Evolutionary conservation across 2,888 invertebrate species (phyloP).

Genomic region (Troides helena): DNA sequence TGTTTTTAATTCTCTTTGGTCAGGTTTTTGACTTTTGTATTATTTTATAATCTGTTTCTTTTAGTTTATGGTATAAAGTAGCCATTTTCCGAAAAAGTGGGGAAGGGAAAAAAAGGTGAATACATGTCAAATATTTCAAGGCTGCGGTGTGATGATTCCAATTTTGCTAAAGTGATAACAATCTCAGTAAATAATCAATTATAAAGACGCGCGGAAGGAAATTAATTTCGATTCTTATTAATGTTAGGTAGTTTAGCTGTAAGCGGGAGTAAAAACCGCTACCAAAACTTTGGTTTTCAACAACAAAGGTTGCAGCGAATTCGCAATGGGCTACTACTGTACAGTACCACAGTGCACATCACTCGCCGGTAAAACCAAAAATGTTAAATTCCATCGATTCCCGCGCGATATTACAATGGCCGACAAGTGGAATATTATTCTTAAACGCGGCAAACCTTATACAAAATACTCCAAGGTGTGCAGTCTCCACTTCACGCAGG

Average conservation of each 20-base stretch:
- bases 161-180: slow-evolving; percentile 74
- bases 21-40: background rate
- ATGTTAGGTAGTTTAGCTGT: slow-evolving; percentile 41
- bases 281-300: slow-evolving; percentile 32
- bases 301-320: slow-evolving; percentile 49
- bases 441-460: slow-evolving; percentile 74
- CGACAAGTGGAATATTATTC: slow-evolving; percentile 68
- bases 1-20: background rate
- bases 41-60: slow-evolving; percentile 31
- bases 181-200: slow-evolving; percentile 61
- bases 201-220: slow-evolving; percentile 37
- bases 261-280: slow-evolving; percentile 31
- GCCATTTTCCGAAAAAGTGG: slow-evolving; percentile 57
- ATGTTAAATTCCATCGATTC: slow-evolving; percentile 76
- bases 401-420: slow-evolving; percentile 68
- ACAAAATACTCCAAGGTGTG: slow-evolving; percentile 78
- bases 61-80: slow-evolving; percentile 37
- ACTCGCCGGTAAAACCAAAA: slow-evolving; percentile 78
- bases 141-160: slow-evolving; percentile 75
- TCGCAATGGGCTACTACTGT: slow-evolving; percentile 77
- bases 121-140: slow-evolving; percentile 79
- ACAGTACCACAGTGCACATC: slow-evolving; percentile 78
- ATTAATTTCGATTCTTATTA: slow-evolving; percentile 37
- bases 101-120: slow-evolving; percentile 68
- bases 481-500: slow-evolving; percentile 72